phyloP scores from a whole-genome alignment of 2,797 vertebrate species.

The Sebastiscus tertius region DNA sequence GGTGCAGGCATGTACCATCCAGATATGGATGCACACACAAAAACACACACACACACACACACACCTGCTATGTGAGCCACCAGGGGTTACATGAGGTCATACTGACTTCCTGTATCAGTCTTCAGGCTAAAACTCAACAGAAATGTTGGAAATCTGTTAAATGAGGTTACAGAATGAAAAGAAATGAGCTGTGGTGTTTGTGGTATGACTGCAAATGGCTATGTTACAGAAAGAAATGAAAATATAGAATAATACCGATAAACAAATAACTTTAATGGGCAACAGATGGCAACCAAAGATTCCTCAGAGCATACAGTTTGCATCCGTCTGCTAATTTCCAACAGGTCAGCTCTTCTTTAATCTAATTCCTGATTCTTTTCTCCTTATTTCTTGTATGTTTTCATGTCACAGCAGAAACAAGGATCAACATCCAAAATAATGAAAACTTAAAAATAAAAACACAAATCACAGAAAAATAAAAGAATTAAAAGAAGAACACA shows the following conservation, averaged over 20 bases:
- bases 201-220: constrained; percentile 28
- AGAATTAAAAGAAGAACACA: constrained; percentile 45
- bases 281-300: constrained; percentile 75
- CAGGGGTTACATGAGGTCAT: constrained; percentile 52
- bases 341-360: constrained; percentile 33
- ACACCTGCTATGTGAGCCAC: constrained; percentile 22
- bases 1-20: constrained; percentile 23
- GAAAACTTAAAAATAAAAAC: constrained; percentile 51
- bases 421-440: constrained; percentile 51
- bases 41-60: not conserved
- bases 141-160: not conserved
- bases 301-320: constrained; percentile 69
- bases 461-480: constrained; percentile 36
- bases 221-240: constrained; percentile 58
- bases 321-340: constrained; percentile 36
- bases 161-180: constrained; percentile 17
- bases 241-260: constrained; percentile 71
- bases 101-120: constrained; percentile 27
- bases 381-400: constrained; percentile 31
- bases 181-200: constrained; percentile 20
- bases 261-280: constrained; percentile 82
- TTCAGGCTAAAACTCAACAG: constrained; percentile 5
- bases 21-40: constrained; percentile 20
- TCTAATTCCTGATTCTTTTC: constrained; percentile 10
- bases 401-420: constrained; percentile 60